Evolutionary conservation across 2,113 vertebrate species (phyloP), one percentile per base, ranked within the genome.

Genomic region (Sinocyclocheilus rhinocerous): DNA sequence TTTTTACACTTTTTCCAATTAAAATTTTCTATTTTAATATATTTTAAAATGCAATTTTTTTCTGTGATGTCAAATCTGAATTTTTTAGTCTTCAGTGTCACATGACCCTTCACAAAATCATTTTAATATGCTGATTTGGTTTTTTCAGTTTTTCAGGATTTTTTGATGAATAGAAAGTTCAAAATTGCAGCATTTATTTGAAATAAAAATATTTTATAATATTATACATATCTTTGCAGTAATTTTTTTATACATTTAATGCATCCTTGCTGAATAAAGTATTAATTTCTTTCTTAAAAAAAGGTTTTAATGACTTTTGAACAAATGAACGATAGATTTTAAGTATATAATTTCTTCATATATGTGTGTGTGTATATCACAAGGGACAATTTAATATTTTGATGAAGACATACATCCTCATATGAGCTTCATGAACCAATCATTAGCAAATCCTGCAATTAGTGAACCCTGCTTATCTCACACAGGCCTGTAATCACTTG

Each of bases 391-490:
- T 5, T 52, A 10, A 26, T 76, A 50, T 76, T 77, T 76, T 87
- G 36, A 86, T 85, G 52, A 85, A 85, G 85, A 70, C 70, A 33
- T 80, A 81, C 50, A 61, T 76, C 59, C 63, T 84, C 61, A 36
- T 65, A 70, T 83, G 78, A 52, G 61, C 57, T 81, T 89, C 29
- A 45, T 82, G 83, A 89, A 84, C 70, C 85, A 81, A 48, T 85
- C 63, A 72, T 73, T 85, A 81, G 67, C 52, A 85, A 85, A 87
- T 85, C 84, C 80, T 55, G 63, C 76, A 70, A 77, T 89, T 87
- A 81, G 76, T 22, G 55, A 87, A 82, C 78, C 20, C 29, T 16
- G 63, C 85, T 82, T 82, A 85, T 89, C 78, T 89, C 72, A 42
- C 70, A 36, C 57, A 78, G 61, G 36, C 78, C 78, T 79, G 83